Conservation (phyloP, 2,888 invertebrate genomes). For the Limnephilus lunatus region DNA sequence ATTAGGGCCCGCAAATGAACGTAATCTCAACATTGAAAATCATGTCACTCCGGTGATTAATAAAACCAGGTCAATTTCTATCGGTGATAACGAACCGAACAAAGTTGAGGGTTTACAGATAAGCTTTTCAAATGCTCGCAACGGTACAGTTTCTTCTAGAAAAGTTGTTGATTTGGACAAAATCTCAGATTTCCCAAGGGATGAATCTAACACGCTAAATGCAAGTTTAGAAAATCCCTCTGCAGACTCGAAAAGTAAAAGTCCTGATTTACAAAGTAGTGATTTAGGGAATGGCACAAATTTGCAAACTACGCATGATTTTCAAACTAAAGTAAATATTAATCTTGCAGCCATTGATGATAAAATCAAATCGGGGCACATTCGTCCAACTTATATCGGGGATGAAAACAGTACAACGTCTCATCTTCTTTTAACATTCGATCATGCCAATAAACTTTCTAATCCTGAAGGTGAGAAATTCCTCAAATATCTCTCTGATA, state of each 20-base stretch:
- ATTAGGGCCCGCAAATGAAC: not conserved
- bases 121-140: not conserved
- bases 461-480: slow-evolving; percentile 75
- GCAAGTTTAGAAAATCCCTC: not conserved
- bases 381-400: not conserved
- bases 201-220: not conserved
- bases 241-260: not conserved
- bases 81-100: not conserved
- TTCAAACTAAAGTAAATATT: not conserved
- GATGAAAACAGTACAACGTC: slow-evolving; percentile 69
- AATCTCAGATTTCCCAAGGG: not conserved
- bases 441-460: slow-evolving; percentile 74
- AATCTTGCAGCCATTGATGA: not conserved
- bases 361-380: not conserved
- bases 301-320: not conserved
- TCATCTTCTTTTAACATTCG: slow-evolving; percentile 75
- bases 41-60: not conserved
- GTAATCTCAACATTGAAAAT: slow-evolving; percentile 9
- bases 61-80: not conserved
- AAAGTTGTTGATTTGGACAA: slow-evolving; percentile 19
- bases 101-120: not conserved
- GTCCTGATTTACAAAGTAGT: not conserved
- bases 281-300: not conserved
- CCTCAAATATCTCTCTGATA: slow-evolving; percentile 71
- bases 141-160: not conserved